phyloP scores from a whole-genome alignment of 2,888 invertebrate species.

The Campoletis raptor region DNA sequence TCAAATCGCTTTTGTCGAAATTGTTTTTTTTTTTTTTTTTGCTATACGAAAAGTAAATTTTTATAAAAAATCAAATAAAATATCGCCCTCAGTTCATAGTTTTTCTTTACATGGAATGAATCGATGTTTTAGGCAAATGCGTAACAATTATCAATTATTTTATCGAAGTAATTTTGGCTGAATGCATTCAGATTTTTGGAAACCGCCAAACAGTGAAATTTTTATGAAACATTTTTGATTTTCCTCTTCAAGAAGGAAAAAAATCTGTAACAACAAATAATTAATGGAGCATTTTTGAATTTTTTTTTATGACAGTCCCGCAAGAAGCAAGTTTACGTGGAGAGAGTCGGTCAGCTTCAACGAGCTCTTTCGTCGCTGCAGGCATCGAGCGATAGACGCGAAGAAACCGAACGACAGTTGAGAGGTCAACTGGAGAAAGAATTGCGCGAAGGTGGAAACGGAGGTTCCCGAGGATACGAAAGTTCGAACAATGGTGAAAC shows the following conservation, averaged over 20 bases:
- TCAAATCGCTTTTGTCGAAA: not conserved
- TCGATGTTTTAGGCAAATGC: no score
- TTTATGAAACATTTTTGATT: not conserved
- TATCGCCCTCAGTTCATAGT: no score
- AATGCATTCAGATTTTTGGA: not conserved
- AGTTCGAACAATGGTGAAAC: slow-evolving; percentile 86
- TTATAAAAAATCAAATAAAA: no score
- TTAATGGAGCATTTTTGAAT: slow-evolving; percentile 12
- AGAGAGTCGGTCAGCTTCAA: slow-evolving; percentile 93
- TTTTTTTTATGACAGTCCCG: slow-evolving; percentile 87
- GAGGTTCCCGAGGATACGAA: slow-evolving; percentile 81
- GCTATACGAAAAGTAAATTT: no score
- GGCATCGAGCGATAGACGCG: slow-evolving; percentile 93
- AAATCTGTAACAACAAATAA: not conserved
- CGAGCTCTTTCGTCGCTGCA: slow-evolving; percentile 93
- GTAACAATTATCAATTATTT: not conserved
- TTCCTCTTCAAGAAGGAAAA: not conserved
- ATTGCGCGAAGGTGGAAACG: slow-evolving; percentile 86
- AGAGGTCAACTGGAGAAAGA: slow-evolving; percentile 94
- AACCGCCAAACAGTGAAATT: no score
- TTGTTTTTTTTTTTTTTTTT: not conserved
- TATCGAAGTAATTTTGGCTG: not conserved
- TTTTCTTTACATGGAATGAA: no score
- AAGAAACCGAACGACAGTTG: slow-evolving; percentile 94
- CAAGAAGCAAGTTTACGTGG: slow-evolving; percentile 94